A percentile compares a stretch with the other conserved stretches of the same genome.
phyloP scores from a whole-genome alignment of 1,140 invertebrate genomes.

The Drosophila dunni region DNA sequence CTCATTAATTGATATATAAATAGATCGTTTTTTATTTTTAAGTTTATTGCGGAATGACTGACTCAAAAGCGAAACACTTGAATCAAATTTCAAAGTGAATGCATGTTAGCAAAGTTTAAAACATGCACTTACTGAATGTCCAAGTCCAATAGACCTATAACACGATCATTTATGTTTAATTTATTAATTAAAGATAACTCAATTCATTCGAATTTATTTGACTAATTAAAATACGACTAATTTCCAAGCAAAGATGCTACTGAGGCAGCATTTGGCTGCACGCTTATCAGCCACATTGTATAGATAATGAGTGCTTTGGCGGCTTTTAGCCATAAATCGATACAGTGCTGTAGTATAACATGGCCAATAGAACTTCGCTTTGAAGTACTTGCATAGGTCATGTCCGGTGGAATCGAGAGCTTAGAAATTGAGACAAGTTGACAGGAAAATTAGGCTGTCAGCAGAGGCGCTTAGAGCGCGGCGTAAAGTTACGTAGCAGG shows the following conservation, averaged over 20 bases:
- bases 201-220: too few species aligned
- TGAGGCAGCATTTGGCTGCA: neutral
- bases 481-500: neutral
- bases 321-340: conserved; percentile 22
- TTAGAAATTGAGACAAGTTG: conserved; percentile 11
- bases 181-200: too few species aligned
- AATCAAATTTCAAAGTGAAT: too few species aligned
- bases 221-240: neutral
- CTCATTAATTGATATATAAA: too few species aligned
- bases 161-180: too few species aligned
- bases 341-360: conserved; percentile 6
- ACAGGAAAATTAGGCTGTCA: conserved; percentile 31
- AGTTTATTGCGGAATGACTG: too few species aligned
- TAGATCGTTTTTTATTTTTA: too few species aligned
- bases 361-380: neutral
- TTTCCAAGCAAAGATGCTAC: neutral
- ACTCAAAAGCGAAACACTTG: too few species aligned
- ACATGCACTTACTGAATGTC: too few species aligned
- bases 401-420: neutral
- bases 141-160: too few species aligned
- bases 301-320: neutral
- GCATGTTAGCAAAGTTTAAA: too few species aligned
- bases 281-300: neutral
- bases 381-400: conserved; percentile 8
- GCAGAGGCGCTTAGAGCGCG: neutral